Evolutionary conservation across 2,113 vertebrate species (phyloP).

Genomic region (Pyrgilauda ruficollis): DNA sequence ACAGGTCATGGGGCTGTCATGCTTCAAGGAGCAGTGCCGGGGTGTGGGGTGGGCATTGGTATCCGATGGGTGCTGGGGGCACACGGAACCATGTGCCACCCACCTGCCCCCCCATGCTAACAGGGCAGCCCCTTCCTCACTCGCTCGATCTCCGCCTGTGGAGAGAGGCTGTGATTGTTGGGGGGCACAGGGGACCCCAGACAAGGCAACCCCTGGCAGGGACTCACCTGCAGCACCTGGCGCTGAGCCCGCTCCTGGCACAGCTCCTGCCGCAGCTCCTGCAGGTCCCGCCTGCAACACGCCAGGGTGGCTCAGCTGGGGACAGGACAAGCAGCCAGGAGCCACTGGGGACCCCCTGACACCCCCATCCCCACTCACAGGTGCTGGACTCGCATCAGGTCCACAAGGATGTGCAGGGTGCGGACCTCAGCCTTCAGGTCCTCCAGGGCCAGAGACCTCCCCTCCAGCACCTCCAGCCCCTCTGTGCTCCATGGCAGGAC

Average conservation of each 20-base stretch:
- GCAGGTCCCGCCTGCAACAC: conserved; percentile 36
- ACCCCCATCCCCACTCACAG: background rate
- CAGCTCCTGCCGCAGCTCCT: conserved; percentile 40
- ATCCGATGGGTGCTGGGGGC: background rate
- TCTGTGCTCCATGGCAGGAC: accelerated
- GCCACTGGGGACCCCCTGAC: background rate
- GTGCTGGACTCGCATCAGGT: conserved; percentile 53
- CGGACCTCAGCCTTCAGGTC: conserved; percentile 38
- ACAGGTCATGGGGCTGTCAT: accelerated
- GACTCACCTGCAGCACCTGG: conserved; percentile 45
- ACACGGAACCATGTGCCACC: accelerated
- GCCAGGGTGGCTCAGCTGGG: accelerated
- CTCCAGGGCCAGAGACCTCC: background rate
- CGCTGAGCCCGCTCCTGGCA: conserved; percentile 23
- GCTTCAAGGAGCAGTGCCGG: accelerated
- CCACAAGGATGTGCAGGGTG: conserved; percentile 54
- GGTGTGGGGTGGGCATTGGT: background rate
- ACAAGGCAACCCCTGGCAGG: accelerated
- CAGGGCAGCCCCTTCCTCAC: background rate
- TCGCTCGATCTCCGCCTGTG: background rate
- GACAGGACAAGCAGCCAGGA: accelerated
- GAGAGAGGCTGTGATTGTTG: background rate
- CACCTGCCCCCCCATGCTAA: accelerated
- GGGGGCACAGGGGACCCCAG: background rate
- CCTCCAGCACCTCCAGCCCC: accelerated